Evolutionary conservation across 1,140 invertebrate genomes (phyloP), one percentile per base, ranked within the genome.

Genomic region (Ruditapes philippinarum): DNA sequence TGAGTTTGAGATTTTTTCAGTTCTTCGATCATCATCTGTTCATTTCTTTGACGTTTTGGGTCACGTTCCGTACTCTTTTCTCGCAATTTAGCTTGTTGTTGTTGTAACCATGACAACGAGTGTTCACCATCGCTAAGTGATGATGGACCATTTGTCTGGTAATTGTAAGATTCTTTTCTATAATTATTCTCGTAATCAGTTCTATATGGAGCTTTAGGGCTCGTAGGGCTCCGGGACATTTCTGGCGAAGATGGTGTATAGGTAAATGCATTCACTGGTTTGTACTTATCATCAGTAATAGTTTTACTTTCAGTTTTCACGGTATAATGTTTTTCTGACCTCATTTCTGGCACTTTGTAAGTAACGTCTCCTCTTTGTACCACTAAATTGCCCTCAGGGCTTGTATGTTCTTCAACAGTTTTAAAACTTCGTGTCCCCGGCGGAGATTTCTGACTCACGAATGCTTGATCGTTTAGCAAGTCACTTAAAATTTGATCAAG

Each of bases 31-130:
- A 96, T 80, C 70, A 94, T 91, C 83, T 95, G 94, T 90, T 96
- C 95, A 70, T 95, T 94, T 33, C 87, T 83, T 5, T 92, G 89
- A n/a, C 94, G 89, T 14, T 60, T 85, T 5, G 84, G 62, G 36
- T 95, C 94, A 76, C 90, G 90, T 62, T 92, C 92, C 65, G 74
- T 68, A 86, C 86, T 79, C 86, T 85, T 82, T 89, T 88, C 88
- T 88, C 94, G 91, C 65, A 96, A 90, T 89, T 96, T 96, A 40
- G 94, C 91, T 90, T 96, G 95, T 90, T 96, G 96, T 87, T 94
- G 94, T 90, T 95, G 92, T 22, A 96, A 92, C 96, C 96, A 96
- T 3, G 95, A 93, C 51, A 90, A 90, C 1, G 87, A 84, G 57
- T 91, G 87, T 49, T 92, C 91, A 19, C 91, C 84, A 33, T 92